Evolutionary conservation across 2,888 invertebrate species (phyloP), one percentile per base, ranked within the genome.

Genomic region (Coremacera marginata): DNA sequence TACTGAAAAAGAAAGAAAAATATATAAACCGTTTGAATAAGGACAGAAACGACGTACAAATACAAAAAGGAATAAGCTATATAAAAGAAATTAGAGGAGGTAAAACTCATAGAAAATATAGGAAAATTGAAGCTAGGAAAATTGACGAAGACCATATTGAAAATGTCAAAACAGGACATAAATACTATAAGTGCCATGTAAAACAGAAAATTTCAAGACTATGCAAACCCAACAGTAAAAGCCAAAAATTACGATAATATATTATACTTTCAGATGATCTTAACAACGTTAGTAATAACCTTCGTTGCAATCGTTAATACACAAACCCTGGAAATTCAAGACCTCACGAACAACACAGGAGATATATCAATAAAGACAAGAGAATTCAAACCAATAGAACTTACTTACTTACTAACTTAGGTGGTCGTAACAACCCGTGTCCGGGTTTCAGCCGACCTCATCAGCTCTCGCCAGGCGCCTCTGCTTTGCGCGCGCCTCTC

Each of bases 311-410:
- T 27, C 19, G 55, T 63, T 34, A 74, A 9, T 19, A 16, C 65
- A 25, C 63, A 73, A 60, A 49, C 19, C 19, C 19, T 74, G 9
- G 31, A 67, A 31, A 65, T 74, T 5, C 25, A 72, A 37, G 72
- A 72, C 22, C 65, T 74, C 27, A 65, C 65, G 31, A 74, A 51
- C 63, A 74, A 74, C 22, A 74, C 67, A 34, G 74, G 74, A 51
- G 67, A 52, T 19, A 52, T 74, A 49, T 67, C 74, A 22, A 74
- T 74, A 16, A 67, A 74, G 51, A 63, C 52, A 19, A 22, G 63
- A 44, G 65, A 74, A 74, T 27, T 74, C 31, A 74, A 37, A 63
- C n/a, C 51, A 27, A 65, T 74, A n/a, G 65, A 74, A 65, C 51
- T n/a, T n/a, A n/a, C n/a, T n/a, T n/a, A n/a, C n/a, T n/a, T n/a